These are phyloP conservation scores for Physella acuta DNA, from an alignment of 1,140 invertebrate genomes.

Conservation along the genomic window DNA sequence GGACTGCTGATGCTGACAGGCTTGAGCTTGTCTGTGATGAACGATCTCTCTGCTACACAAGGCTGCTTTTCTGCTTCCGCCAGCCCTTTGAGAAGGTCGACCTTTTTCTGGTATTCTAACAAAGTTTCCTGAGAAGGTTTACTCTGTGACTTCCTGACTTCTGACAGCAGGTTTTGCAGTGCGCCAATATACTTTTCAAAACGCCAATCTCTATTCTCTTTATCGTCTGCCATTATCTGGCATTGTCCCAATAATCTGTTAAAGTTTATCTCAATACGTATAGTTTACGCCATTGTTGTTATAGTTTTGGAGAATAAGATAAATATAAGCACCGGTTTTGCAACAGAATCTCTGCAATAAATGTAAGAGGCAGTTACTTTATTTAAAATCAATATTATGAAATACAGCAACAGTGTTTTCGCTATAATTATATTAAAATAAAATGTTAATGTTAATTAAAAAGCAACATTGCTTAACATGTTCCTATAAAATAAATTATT, in stretches of 20 bases:
- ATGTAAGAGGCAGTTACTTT: too few species aligned
- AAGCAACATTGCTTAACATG: too few species aligned
- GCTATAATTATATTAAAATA: too few species aligned
- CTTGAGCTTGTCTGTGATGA: constrained; percentile 66
- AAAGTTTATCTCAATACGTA: constrained; percentile 57
- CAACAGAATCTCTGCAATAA: too few species aligned
- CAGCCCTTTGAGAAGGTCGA: constrained; percentile 72
- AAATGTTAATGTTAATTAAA: too few species aligned
- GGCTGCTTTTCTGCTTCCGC: constrained; percentile 70
- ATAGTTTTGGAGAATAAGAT: too few species aligned
- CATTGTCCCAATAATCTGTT: constrained; percentile 52
- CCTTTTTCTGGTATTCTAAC: constrained; percentile 68
- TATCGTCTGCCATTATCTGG: constrained; percentile 51
- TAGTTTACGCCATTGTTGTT: constrained; percentile 42
- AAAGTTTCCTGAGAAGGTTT: constrained; percentile 69
- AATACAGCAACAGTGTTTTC: too few species aligned
- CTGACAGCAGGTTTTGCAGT: constrained; percentile 45
- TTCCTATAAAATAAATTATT: too few species aligned
- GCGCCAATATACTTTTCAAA: constrained; percentile 58
- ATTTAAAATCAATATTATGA: too few species aligned
- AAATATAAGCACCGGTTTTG: too few species aligned
- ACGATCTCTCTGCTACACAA: constrained; percentile 69
- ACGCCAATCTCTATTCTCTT: constrained; percentile 54
- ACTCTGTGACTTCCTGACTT: constrained; percentile 54
- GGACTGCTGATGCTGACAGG: constrained; percentile 58